These are phyloP conservation scores for Sphenodon punctatus DNA, from an alignment of 2,797 vertebrate genomes.

Conservation along the genomic window DNA sequence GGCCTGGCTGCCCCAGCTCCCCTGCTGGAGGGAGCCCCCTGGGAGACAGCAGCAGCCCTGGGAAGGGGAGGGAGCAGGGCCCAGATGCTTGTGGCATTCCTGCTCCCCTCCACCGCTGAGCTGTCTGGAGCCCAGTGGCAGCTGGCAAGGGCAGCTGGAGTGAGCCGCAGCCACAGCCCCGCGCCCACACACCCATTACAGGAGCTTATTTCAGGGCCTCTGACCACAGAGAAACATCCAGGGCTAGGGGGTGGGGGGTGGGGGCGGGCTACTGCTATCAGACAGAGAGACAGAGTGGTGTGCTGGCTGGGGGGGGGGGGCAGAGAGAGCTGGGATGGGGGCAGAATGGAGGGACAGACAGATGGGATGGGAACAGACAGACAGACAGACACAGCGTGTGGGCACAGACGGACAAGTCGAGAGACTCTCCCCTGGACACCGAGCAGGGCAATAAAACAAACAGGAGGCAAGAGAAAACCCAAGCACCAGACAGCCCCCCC, in stretches of 20 bases:
- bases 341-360: no score
- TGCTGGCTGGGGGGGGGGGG: background rate
- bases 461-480: no score
- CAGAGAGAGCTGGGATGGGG: background rate
- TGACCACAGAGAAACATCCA: constrained; percentile 43
- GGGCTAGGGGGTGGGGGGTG: background rate
- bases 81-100: background rate
- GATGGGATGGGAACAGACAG: background rate
- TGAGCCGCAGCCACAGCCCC: constrained; percentile 85
- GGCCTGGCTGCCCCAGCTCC: no score
- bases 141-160: constrained; percentile 87
- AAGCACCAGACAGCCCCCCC: no score
- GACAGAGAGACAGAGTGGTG: background rate
- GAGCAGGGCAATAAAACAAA: no score
- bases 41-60: background rate
- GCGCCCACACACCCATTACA: constrained; percentile 86
- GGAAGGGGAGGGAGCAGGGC: constrained; percentile 6
- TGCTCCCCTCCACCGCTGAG: constrained; percentile 34
- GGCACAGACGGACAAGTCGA: no score
- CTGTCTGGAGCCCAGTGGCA: constrained; percentile 90
- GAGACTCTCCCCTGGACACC: no score
- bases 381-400: background rate
- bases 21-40: background rate
- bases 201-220: constrained; percentile 52
- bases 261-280: background rate